Evolutionary conservation across 2,888 invertebrate species (phyloP).

Genomic region (Trachelus troglodyta): DNA sequence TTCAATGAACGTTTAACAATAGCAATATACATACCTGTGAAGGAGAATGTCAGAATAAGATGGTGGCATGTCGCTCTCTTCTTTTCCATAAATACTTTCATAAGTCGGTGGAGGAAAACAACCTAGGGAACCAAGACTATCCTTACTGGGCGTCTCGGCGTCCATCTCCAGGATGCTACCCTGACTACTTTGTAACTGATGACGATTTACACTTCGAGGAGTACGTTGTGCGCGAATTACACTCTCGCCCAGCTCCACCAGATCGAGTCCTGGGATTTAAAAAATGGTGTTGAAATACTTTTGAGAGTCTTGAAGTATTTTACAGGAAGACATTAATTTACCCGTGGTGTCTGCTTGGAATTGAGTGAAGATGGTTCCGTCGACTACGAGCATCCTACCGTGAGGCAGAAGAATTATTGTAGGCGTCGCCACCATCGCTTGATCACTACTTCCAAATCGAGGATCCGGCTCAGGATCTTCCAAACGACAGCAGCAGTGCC

Average conservation of each 20-base stretch:
- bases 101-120: slow-evolving; percentile 69
- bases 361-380: slow-evolving; percentile 69
- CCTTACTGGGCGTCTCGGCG: slow-evolving; percentile 70
- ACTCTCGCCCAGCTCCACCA: slow-evolving; percentile 69
- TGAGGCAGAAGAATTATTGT: slow-evolving; percentile 71
- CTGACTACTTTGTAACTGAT: slow-evolving; percentile 65
- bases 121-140: slow-evolving; percentile 66
- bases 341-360: slow-evolving; percentile 64
- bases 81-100: slow-evolving; percentile 68
- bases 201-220: slow-evolving; percentile 53
- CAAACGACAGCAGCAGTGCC: slow-evolving; percentile 66
- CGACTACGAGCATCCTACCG: slow-evolving; percentile 71
- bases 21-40: slow-evolving; percentile 45
- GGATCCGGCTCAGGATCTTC: slow-evolving; percentile 64
- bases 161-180: slow-evolving; percentile 63
- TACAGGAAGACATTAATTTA: slow-evolving; percentile 23
- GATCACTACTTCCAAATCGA: slow-evolving; percentile 52
- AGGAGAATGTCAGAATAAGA: slow-evolving; percentile 60
- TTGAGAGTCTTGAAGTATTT: background rate
- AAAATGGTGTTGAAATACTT: background rate
- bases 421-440: slow-evolving; percentile 67
- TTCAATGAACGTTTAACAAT: background rate
- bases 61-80: slow-evolving; percentile 58
- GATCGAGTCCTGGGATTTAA: slow-evolving; percentile 63
- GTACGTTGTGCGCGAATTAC: slow-evolving; percentile 66